Base-by-base conservation (phyloP, 1,140 invertebrate genomes). In the Cherax quadricarinatus region DNA sequence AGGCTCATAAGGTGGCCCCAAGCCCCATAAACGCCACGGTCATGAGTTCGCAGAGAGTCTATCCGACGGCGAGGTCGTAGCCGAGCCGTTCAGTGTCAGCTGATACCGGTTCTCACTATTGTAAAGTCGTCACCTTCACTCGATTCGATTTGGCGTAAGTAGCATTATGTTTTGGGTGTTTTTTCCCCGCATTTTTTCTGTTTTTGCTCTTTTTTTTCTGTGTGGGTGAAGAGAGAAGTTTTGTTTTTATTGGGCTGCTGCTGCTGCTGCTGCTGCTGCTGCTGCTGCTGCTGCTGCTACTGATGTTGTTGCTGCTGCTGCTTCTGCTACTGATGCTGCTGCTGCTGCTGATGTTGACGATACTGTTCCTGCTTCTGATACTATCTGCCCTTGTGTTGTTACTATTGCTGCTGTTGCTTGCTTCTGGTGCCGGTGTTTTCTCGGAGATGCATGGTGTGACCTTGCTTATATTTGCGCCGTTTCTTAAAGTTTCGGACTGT, bases 121-220 rank as follows among this genome's bases (percentile, higher is more conserved):
- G 88, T 85, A 83, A 90, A 90, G 88, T 90, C 88, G 81, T 90
- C 88, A 90, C 62, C 88, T 73, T 73, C 81, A 84, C 88, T 84
- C 81, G 88, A 90, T 90, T 90, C 88, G 88, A 90, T 90, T 90
- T 90, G 81, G 66, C 60, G 62, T 85, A 90, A 84, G 88, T 73
- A 70, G 88, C 60, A 48, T 88, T 88, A 88, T 81, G 86, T 88
- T 70, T 73, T 81, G 41, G 73, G 51, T 51, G 16, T 14, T 80
- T 79, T 60, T 79, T 53, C 75, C 21, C 53, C 21, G 14, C 21
- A 18, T 16, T 9, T 49, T 48, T 48, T 48, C 16, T 70, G n/a
- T 49, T 70, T 30, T 81, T 51, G 48, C 51, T 81, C 51, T 81
- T 81, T 30, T 49, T 51, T 57, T 51, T 49, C 24, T 80, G 78